Percentiles rank a stretch among this genome's conserved stretches.
Conservation (phyloP, 2,888 invertebrate genomes). For the Macaria liturata region DNA sequence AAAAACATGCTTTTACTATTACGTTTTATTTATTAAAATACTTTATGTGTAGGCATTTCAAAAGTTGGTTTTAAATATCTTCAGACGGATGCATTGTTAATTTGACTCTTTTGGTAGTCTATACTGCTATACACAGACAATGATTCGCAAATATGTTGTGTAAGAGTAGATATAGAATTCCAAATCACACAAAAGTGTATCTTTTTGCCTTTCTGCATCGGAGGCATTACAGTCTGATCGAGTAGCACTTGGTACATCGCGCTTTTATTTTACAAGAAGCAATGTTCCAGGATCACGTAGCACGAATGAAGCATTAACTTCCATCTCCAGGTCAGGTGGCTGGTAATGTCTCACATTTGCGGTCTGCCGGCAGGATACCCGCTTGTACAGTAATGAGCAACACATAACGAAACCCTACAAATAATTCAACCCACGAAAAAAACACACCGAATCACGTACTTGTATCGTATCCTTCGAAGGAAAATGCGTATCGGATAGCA, state of each 20-base stretch:
- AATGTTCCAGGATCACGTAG: conserved; percentile 46
- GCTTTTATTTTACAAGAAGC: conserved; percentile 48
- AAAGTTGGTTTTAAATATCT: too few relatives aligned
- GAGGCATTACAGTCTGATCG: conserved; percentile 13
- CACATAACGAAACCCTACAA: conserved; percentile 82
- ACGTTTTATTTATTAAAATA: too few relatives aligned
- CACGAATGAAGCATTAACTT: conserved; percentile 66
- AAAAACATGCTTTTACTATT: too few relatives aligned
- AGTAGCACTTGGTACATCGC: conserved; percentile 35
- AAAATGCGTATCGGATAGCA: conserved; percentile 80
- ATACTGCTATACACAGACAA: too few relatives aligned
- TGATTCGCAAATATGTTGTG: too few relatives aligned
- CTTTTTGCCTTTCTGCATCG: too few relatives aligned
- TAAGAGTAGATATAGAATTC: too few relatives aligned
- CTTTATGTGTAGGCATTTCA: too few relatives aligned
- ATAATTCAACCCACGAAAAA: conserved; percentile 81
- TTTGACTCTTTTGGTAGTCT: too few relatives aligned
- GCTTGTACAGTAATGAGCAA: conserved; percentile 81
- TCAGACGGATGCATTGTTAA: too few relatives aligned
- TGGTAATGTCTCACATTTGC: conserved; percentile 79
- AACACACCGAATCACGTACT: conserved; percentile 80
- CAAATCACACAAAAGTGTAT: too few relatives aligned
- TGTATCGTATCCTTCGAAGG: conserved; percentile 78
- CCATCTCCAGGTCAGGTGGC: conserved; percentile 68
- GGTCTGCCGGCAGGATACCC: conserved; percentile 77